Conservation (phyloP, 2,797 vertebrate species). For the Chloroceryle inda region DNA sequence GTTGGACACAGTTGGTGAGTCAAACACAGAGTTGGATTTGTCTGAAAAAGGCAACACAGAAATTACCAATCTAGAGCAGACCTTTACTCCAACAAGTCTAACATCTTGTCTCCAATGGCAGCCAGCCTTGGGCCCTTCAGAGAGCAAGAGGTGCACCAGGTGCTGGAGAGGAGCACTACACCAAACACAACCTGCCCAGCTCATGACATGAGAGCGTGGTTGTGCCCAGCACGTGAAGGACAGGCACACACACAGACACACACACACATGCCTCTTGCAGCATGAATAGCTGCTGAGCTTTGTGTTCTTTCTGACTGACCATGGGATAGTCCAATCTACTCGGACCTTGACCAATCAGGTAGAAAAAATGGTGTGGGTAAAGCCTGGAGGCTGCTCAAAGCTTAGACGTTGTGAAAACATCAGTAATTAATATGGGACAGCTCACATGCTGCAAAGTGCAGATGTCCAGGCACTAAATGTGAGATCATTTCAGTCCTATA, state of each 20-base stretch:
- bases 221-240: neutral
- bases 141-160: rapidly evolving
- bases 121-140: neutral
- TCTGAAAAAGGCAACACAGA: neutral
- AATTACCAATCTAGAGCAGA: neutral
- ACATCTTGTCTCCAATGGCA: neutral
- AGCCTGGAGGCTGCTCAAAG: neutral
- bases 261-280: neutral
- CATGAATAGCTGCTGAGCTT: neutral
- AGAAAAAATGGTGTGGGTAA: neutral
- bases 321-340: neutral
- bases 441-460: neutral
- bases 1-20: neutral
- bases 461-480: neutral
- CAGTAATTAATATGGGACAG: neutral
- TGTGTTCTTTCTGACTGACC: neutral
- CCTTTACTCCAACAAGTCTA: neutral
- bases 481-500: neutral
- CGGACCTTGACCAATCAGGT: neutral
- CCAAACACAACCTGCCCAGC: neutral
- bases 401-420: neutral
- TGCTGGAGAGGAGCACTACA: neutral
- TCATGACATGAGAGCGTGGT: neutral
- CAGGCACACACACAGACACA: too few relatives aligned
- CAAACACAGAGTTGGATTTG: neutral